These are phyloP conservation scores for Chrysodeixis includens DNA, from an alignment of 2,888 invertebrate species.

Conservation along the genomic window DNA sequence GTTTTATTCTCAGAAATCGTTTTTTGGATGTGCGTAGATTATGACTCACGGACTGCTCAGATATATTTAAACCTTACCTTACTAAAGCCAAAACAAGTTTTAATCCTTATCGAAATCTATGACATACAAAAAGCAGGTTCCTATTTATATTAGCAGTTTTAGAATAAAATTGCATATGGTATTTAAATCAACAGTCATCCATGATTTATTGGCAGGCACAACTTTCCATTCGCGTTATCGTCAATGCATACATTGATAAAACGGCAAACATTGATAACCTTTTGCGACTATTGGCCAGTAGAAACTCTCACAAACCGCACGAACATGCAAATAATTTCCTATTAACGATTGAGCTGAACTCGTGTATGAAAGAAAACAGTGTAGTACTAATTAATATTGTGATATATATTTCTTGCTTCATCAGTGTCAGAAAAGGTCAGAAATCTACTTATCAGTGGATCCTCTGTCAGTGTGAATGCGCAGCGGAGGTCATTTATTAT, in stretches of 20 bases:
- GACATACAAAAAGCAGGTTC: not conserved
- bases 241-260: slow-evolving; percentile 49
- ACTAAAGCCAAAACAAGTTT: slow-evolving; percentile 22
- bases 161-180: slow-evolving; percentile 1
- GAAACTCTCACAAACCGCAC: slow-evolving; percentile 24
- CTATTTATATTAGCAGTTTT: slow-evolving; percentile 5
- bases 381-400: not conserved
- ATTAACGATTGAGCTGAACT: slow-evolving; percentile 7
- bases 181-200: slow-evolving; percentile 25
- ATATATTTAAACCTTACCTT: not conserved
- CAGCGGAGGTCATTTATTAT: slow-evolving; percentile 4
- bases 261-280: slow-evolving; percentile 54
- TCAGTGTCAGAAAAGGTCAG: not conserved
- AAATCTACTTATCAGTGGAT: not conserved
- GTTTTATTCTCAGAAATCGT: slow-evolving; percentile 21
- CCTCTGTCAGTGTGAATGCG: not conserved
- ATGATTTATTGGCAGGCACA: slow-evolving; percentile 26
- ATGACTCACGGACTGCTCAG: slow-evolving; percentile 32
- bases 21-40: slow-evolving; percentile 27
- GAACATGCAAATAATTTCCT: slow-evolving; percentile 12
- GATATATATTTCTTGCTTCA: not conserved
- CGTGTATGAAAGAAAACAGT: not conserved
- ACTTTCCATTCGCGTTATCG: slow-evolving; percentile 56
- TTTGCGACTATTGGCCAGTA: slow-evolving; percentile 32
- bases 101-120: slow-evolving; percentile 7